These are phyloP conservation scores for Dynastes grantii DNA, from an alignment of 2,888 invertebrate species.

Conservation along the genomic window DNA sequence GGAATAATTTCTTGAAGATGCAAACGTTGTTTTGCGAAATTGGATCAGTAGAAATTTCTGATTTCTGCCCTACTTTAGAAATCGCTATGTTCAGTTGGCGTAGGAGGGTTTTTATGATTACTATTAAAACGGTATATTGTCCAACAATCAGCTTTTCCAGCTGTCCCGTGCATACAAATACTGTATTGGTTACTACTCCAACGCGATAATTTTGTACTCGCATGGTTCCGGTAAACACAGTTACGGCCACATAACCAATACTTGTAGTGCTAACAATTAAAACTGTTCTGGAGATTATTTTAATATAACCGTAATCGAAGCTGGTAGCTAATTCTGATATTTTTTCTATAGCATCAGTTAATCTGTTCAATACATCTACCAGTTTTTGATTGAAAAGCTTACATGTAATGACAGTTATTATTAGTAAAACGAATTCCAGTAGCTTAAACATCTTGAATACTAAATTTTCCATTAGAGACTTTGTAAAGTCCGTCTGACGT, in stretches of 20 bases:
- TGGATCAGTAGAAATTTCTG: neutral
- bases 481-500: neutral
- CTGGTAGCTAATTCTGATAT: neutral
- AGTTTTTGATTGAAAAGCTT: neutral
- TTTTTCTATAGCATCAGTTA: neutral
- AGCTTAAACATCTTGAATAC: neutral
- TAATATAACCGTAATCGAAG: neutral
- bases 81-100: neutral
- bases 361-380: neutral
- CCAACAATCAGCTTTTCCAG: neutral
- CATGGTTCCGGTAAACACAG: neutral
- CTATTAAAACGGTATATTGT: neutral
- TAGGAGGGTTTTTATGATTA: neutral
- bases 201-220: neutral
- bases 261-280: neutral
- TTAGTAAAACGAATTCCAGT: neutral
- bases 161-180: neutral
- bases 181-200: neutral
- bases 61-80: neutral
- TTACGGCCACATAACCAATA: neutral
- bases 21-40: neutral
- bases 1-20: neutral
- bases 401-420: neutral
- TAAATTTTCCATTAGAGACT: neutral
- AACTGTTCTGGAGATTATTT: neutral